These are phyloP conservation scores for Synergus laeviventris DNA, from an alignment of 2,888 invertebrate species.

Conservation along the genomic window DNA sequence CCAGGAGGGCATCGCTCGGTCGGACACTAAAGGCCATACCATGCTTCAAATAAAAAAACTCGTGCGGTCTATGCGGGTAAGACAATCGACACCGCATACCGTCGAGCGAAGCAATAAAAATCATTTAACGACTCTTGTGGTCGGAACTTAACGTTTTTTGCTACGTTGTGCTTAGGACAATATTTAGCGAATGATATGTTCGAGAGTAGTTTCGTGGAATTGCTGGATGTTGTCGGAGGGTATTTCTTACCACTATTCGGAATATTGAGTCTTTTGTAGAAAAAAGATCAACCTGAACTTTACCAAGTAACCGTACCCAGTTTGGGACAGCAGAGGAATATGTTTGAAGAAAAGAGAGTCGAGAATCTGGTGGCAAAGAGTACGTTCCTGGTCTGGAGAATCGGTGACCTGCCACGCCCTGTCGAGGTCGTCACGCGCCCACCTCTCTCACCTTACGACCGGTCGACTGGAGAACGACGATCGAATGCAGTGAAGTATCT, in stretches of 20 bases:
- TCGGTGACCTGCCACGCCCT: constrained; percentile 75
- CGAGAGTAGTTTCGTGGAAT: constrained; percentile 46
- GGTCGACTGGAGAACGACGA: constrained; percentile 64
- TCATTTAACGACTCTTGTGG: constrained; percentile 41
- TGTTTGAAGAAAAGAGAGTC: constrained; percentile 9
- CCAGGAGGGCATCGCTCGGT: constrained; percentile 10
- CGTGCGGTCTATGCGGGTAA: constrained; percentile 46
- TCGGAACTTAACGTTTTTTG: not conserved
- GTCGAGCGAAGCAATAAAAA: constrained; percentile 39
- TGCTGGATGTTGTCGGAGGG: not conserved
- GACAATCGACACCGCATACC: constrained; percentile 10
- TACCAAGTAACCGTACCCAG: too few species aligned
- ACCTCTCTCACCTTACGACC: constrained; percentile 63
- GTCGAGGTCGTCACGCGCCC: constrained; percentile 73
- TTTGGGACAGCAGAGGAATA: too few species aligned
- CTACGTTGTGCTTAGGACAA: constrained; percentile 15
- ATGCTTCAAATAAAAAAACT: constrained; percentile 41
- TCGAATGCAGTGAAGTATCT: constrained; percentile 54
- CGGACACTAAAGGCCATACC: constrained; percentile 34
- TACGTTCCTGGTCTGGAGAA: constrained; percentile 59
- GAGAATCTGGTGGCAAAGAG: constrained; percentile 41
- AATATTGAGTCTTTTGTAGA: too few species aligned
- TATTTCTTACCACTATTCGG: too few species aligned
- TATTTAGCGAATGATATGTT: constrained; percentile 39
- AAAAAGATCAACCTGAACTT: too few species aligned